Evolutionary conservation across 2,113 vertebrate genomes (phyloP).

Genomic region (Pimephales promelas): DNA sequence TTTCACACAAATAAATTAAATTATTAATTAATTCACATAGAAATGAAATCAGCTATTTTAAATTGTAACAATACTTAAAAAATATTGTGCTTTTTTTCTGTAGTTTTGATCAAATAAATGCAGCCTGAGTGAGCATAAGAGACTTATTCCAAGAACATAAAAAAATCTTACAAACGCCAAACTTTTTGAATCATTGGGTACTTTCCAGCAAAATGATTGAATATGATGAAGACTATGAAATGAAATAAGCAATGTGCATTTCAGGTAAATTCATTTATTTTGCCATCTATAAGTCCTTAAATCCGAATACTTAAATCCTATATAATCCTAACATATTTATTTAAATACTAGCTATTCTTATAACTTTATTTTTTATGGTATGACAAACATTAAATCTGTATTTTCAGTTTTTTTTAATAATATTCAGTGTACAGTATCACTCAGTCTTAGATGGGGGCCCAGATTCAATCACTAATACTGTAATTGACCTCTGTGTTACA

Average conservation of each 20-base stretch:
- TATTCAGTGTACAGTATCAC: neutral
- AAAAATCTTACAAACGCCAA: neutral
- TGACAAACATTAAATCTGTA: neutral
- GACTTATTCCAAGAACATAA: neutral
- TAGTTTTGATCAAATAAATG: no score
- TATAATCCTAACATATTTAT: constrained; percentile 2
- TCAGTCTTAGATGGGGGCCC: neutral
- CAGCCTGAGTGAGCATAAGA: neutral
- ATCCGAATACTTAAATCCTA: neutral
- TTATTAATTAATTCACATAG: neutral
- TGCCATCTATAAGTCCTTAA: neutral
- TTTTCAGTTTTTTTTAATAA: neutral
- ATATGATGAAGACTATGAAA: neutral
- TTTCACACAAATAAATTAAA: neutral
- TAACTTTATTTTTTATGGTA: neutral
- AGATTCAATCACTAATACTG: neutral
- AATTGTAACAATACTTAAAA: no score
- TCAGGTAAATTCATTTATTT: neutral
- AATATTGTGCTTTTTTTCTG: no score
- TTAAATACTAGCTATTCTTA: neutral
- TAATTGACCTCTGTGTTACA: neutral
- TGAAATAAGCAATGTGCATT: neutral
- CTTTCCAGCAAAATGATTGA: neutral
- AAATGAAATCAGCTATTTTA: neutral
- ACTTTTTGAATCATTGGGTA: neutral